These are phyloP conservation scores for Nesogale talazaci DNA, from an alignment of 2,113 vertebrate species.

Conservation along the genomic window DNA sequence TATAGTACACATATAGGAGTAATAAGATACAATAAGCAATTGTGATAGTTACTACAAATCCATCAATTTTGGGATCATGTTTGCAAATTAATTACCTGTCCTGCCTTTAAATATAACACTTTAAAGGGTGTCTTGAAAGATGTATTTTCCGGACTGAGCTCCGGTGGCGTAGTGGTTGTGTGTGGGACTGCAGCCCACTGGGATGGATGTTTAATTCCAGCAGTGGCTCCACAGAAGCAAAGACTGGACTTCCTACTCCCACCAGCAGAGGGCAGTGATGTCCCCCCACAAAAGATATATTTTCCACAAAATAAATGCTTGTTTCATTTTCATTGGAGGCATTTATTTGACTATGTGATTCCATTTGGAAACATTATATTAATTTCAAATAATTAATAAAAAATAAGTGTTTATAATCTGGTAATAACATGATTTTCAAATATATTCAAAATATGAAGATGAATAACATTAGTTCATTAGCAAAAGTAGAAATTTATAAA, in stretches of 20 bases:
- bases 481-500: not conserved
- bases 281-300: too few relatives aligned
- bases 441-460: not conserved
- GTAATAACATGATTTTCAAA: too few relatives aligned
- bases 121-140: not conserved
- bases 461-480: not conserved
- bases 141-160: constrained; percentile 23
- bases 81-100: constrained; percentile 73
- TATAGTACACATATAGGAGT: too few relatives aligned
- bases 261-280: too few relatives aligned
- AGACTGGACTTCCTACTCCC: too few relatives aligned
- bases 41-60: too few relatives aligned
- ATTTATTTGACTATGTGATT: not conserved
- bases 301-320: constrained; percentile 56
- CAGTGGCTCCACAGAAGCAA: too few relatives aligned
- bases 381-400: not conserved
- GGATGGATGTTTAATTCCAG: too few relatives aligned
- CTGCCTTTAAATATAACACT: constrained; percentile 22
- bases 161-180: too few relatives aligned
- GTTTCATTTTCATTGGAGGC: constrained; percentile 11
- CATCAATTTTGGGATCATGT: constrained; percentile 21
- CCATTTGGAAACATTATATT: constrained; percentile 37
- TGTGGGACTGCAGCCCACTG: too few relatives aligned
- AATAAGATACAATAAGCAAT: too few relatives aligned
- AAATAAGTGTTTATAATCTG: not conserved